These are phyloP conservation scores for Talpa occidentalis DNA, from an alignment of 2,113 vertebrate species.

Conservation along the genomic window DNA sequence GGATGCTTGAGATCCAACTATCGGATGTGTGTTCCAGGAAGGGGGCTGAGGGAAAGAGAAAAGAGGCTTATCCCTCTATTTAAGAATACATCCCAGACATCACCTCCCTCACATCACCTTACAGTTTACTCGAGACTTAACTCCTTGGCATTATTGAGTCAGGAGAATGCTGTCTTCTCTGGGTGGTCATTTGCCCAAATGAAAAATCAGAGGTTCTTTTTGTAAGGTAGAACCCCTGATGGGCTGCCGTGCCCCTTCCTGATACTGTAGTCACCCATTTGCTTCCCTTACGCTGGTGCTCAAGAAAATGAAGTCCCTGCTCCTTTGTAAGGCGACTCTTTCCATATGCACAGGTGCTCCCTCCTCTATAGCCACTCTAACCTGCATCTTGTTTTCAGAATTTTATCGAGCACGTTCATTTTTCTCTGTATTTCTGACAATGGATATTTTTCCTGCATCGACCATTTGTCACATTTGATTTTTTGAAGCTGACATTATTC, in stretches of 20 bases:
- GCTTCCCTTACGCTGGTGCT: neutral
- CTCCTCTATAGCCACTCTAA: neutral
- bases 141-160: neutral
- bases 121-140: neutral
- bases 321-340: neutral
- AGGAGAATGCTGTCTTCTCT: neutral
- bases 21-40: neutral
- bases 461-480: neutral
- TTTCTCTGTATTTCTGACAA: constrained; percentile 26
- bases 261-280: no score
- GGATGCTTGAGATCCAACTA: neutral
- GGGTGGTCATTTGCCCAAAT: neutral
- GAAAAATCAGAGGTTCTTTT: neutral
- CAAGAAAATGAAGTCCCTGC: neutral
- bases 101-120: neutral
- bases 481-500: constrained; percentile 31
- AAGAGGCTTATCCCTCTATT: neutral
- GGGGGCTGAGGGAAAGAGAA: neutral
- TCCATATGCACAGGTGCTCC: neutral
- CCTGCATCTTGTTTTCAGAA: neutral
- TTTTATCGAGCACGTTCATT: neutral
- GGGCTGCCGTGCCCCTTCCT: neutral
- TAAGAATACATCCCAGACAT: neutral
- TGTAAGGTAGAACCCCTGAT: neutral
- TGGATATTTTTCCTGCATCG: neutral